Evolutionary conservation across 2,113 vertebrate genomes (phyloP), one percentile per base, ranked within the genome.

Genomic region (Elephantulus edwardii): DNA sequence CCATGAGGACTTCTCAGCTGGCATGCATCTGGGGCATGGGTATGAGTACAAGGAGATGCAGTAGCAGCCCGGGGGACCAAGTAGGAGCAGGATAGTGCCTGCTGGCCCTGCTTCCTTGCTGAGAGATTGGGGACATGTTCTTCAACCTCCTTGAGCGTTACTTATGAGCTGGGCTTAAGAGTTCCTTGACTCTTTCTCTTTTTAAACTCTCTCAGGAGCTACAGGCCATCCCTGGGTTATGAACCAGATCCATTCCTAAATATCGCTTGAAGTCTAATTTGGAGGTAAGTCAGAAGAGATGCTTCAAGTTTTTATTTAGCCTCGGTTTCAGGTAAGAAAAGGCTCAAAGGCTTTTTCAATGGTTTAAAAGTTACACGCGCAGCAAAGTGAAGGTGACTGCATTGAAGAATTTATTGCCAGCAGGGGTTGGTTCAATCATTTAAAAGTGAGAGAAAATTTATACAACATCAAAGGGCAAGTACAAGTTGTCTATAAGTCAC

Each of bases 81-180:
- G 44, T 12, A 7, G 70, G 42, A 46, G 20, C 8, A 48, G 35
- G 38, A 52, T n/a, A 22, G 26, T 62, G 24, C 60, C 38, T 66
- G 28, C 72, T 89, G 68, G 33, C 10, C 62, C 40, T 28, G 24
- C 52, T 54, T 76, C 56, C 71, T 60, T 58, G 38, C 56, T 74
- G 38, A 30, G 85, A 58, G 62, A 33, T 10, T 46, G 40, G 42
- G 33, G 38, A 71, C 80, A 83, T 90, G 82, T 35, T 58, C 50
- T 54, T 76, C 75, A 76, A 28, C 62, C 68, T 92, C 81, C 42
- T 48, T 46, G 80, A 50, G n/a, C 86, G 85, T 92, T 68, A 56
- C 52, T 83, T 79, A 56, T 0, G 17, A 90, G 64, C 72, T 38
- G 28, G 91, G 19, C 66, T 86, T 16, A 76, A 13, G 76, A 74